Conservation (phyloP, 1,140 invertebrate genomes). For the Agrilus planipennis region DNA sequence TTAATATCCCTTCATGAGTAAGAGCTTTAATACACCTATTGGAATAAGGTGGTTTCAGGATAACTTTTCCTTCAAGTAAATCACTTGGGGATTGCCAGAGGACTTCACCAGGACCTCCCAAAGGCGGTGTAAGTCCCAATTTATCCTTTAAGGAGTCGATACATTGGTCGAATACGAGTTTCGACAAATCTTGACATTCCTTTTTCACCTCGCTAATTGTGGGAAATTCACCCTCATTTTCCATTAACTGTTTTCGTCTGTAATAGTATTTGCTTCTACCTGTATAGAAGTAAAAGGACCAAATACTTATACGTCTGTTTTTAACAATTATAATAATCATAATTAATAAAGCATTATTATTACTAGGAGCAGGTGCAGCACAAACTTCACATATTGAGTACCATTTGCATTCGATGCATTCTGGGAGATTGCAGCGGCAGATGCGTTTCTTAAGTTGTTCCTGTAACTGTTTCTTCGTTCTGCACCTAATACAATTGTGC, state of each 20-base stretch:
- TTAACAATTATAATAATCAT: no score
- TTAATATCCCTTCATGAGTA: slow-evolving; percentile 35
- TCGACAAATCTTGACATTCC: slow-evolving; percentile 18
- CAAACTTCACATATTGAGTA: no score
- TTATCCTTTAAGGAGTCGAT: slow-evolving; percentile 16
- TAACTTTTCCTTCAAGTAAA: slow-evolving; percentile 28
- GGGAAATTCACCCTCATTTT: slow-evolving; percentile 8
- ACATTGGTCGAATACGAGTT: slow-evolving; percentile 24
- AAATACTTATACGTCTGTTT: no score
- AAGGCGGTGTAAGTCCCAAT: slow-evolving; percentile 22
- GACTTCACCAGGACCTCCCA: slow-evolving; percentile 21
- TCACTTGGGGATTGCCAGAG: slow-evolving; percentile 33
- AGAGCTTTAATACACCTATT: slow-evolving; percentile 29
- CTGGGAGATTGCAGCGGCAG: no score
- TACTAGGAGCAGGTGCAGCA: no score
- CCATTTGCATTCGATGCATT: no score
- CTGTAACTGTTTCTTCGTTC: no score
- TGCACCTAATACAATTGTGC: no score
- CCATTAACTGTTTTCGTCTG: slow-evolving; percentile 8
- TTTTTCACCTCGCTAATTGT: slow-evolving; percentile 9
- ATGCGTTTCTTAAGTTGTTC: no score
- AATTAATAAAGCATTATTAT: no score
- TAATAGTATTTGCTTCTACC: slow-evolving; percentile 11
- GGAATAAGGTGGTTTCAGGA: slow-evolving; percentile 25
- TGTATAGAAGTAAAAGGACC: no score